phyloP scores from a whole-genome alignment of 2,888 invertebrate species.

The Volucella inanis region DNA sequence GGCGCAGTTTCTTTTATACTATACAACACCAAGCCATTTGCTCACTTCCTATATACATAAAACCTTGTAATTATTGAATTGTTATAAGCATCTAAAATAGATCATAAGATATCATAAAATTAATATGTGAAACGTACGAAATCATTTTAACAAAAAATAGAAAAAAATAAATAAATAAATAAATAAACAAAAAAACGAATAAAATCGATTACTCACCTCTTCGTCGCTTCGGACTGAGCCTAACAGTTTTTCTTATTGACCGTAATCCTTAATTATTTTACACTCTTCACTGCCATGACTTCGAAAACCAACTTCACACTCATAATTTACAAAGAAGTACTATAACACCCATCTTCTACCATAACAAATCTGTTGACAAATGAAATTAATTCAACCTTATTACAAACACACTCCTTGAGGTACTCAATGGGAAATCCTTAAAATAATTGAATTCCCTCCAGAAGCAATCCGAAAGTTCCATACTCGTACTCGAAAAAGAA shows the following conservation, averaged over 20 bases:
- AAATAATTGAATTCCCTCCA: constrained; percentile 68
- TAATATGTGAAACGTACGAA: too few species aligned
- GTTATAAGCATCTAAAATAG: too few species aligned
- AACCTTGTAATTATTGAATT: too few species aligned
- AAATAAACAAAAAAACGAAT: neutral
- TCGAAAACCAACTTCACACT: neutral
- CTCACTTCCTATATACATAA: too few species aligned
- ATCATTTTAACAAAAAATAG: too few species aligned
- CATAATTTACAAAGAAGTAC: constrained; percentile 33
- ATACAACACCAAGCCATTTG: too few species aligned
- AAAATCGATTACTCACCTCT: neutral
- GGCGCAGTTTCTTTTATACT: too few species aligned
- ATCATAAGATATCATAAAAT: too few species aligned
- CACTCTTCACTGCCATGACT: neutral
- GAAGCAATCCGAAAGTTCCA: constrained; percentile 52
- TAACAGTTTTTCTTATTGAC: neutral
- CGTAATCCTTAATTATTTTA: too few species aligned
- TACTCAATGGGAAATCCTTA: constrained; percentile 69
- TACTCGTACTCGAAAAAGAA: constrained; percentile 36
- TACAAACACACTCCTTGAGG: constrained; percentile 47
- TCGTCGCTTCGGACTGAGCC: neutral
- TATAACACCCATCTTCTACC: constrained; percentile 8
- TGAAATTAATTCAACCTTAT: constrained; percentile 70
- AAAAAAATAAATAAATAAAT: too few species aligned
- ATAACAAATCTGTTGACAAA: constrained; percentile 68